Evolutionary conservation across 2,888 invertebrate genomes (phyloP).

Genomic region (Sarcophaga rosellei): DNA sequence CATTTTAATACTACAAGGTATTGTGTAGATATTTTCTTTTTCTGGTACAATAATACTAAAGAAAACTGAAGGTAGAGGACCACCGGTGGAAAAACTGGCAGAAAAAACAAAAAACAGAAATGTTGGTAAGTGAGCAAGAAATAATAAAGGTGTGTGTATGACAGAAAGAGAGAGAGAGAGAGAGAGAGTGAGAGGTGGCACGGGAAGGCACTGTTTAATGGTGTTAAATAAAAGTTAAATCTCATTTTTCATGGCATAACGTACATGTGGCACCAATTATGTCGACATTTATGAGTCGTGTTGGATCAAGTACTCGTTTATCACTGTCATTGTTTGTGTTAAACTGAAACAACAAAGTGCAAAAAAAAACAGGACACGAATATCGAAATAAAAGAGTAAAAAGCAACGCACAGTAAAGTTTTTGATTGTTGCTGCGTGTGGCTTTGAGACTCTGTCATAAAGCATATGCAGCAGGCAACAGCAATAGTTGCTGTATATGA

Average conservation of each 20-base stretch:
- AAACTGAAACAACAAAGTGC: constrained; percentile 29
- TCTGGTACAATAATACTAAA: constrained; percentile 28
- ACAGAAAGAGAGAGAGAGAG: not conserved
- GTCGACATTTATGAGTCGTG: constrained; percentile 69
- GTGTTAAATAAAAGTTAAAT: constrained; percentile 66
- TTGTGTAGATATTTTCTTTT: not conserved
- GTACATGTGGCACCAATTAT: constrained; percentile 68
- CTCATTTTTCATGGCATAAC: constrained; percentile 66
- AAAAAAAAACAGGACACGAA: not conserved
- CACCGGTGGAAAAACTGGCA: not conserved
- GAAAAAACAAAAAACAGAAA: not conserved
- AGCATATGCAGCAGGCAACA: constrained; percentile 31
- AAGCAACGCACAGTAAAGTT: constrained; percentile 26
- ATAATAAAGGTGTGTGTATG: not conserved
- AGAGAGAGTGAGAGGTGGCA: not conserved
- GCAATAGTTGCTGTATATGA: constrained; percentile 6
- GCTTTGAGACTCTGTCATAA: constrained; percentile 52
- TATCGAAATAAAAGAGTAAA: not conserved
- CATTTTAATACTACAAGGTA: constrained; percentile 16
- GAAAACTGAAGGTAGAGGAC: not conserved
- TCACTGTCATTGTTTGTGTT: constrained; percentile 63
- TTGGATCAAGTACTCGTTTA: constrained; percentile 68
- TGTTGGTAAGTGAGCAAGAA: not conserved
- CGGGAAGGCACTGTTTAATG: constrained; percentile 40
- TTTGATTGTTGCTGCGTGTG: constrained; percentile 55